Base-by-base conservation (phyloP, 2,888 invertebrate genomes). In the Encarsia formosa region DNA sequence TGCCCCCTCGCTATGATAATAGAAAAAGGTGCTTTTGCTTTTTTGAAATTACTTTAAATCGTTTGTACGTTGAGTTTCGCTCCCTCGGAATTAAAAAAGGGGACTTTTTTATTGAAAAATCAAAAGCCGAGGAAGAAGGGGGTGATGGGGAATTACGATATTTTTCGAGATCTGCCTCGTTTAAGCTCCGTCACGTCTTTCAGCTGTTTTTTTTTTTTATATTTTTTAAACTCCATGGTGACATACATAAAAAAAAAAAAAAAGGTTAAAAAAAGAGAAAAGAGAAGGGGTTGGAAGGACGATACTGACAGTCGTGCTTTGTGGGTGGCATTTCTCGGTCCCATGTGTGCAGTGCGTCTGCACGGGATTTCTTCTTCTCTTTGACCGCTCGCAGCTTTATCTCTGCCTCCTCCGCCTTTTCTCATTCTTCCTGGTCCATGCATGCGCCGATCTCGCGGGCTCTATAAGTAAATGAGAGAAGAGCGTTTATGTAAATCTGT, bases 101-200 rank as follows among this genome's bases (percentile, higher is more conserved):
- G n/a, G n/a, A n/a, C n/a, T n/a, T n/a, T n/a, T n/a, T n/a, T n/a
- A n/a, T n/a, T n/a, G 41, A 16, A 47, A 52, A 52, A 53, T 44
- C 40, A 37, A 49, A 58, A 52, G 52, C 57, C 60, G 56, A n/a
- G 58, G 57, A 55, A 43, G 9, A 51, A 46, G 54, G 51, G 54
- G 50, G 53, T 46, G 58, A 61, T 60, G 38, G 19, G 24, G 18
- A 16, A 35, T 24, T 23, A 40, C 40, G 42, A 65, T 73, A 73
- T 71, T 72, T 73, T 71, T 71, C 69, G 70, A 73, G 73, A 73
- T 72, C 71, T 69, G 62, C 63, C 62, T 64, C 49, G 41, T 67
- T 68, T 70, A 67, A 69, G 71, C 69, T 61, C 60, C 63, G 71
- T 71, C 71, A 70, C 71, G 71, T 68, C 61, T 60, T 52, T 63